Percentiles rank a stretch among this genome's conserved stretches.
Evolutionary conservation across 2,113 vertebrate genomes (phyloP).

Genomic region (Misgurnus anguillicaudatus): DNA sequence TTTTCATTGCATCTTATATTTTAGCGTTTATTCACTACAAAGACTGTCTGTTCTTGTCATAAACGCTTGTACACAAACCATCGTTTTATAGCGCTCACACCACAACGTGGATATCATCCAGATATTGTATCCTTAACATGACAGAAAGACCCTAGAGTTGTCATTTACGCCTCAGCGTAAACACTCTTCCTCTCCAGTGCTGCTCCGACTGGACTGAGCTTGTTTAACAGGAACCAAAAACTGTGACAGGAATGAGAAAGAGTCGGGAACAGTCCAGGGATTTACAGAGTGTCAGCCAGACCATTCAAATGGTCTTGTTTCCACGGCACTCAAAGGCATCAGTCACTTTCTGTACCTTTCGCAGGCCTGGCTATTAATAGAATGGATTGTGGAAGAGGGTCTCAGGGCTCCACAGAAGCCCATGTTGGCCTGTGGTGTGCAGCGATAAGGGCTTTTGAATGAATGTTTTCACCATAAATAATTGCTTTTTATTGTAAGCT

Average conservation of each 20-base stretch:
- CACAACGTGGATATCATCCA: not conserved
- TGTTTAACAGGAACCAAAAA: slow-evolving; percentile 7
- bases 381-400: slow-evolving; percentile 15
- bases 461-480: slow-evolving; percentile 20
- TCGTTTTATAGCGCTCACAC: not conserved
- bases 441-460: slow-evolving; percentile 26
- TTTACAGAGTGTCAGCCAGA: slow-evolving; percentile 15
- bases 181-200: not conserved
- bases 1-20: not conserved
- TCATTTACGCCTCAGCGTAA: not conserved
- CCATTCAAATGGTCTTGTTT: slow-evolving; percentile 38
- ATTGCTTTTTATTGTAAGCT: slow-evolving; percentile 28
- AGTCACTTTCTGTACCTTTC: slow-evolving; percentile 24
- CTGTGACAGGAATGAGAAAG: slow-evolving; percentile 36
- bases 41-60: not conserved
- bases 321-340: slow-evolving; percentile 27
- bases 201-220: slow-evolving; percentile 11
- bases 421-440: not conserved
- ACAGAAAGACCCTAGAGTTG: not conserved
- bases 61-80: not conserved
- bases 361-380: slow-evolving; percentile 33
- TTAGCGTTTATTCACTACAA: not conserved
- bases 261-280: slow-evolving; percentile 12
- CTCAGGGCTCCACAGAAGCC: not conserved
- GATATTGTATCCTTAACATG: not conserved